Evolutionary conservation across 1,140 invertebrate species (phyloP), one percentile per base, ranked within the genome.

Genomic region (Condylostylus longicornis): DNA sequence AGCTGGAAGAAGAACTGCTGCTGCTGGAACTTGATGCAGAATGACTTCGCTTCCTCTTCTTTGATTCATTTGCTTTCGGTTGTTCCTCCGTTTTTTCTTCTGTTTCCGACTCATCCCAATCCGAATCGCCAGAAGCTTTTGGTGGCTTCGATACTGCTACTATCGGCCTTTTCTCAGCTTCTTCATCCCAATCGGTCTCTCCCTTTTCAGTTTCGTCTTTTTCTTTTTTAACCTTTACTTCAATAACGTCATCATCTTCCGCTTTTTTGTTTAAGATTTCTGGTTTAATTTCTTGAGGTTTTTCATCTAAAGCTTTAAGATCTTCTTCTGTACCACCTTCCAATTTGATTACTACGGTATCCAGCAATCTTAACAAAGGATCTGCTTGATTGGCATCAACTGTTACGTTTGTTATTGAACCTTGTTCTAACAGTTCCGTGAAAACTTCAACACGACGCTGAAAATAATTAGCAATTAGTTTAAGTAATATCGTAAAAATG

Each of bases 261-360:
- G 47, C 48, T 14, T 66, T 62, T n/a, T n/a, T n/a, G n/a, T n/a
- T n/a, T n/a, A n/a, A n/a, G 18, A 52, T 58, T 5, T 61, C 59
- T 29, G 39, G 28, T 47, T 47, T 35, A 41, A 44, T 33, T 33
- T 58, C 54, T 30, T 41, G 47, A 35, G 72, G 67, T 42, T 70
- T 69, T 37, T 76, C 66, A 49, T 93, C 84, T 4, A 96, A 65
- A 12, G 81, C 68, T 47, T 79, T 82, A 3, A 97, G 64, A 64
- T 98, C 94, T 49, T 88, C 77, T 43, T 98, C 93, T n/a, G 77
- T 82, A 4, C 95, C 95, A 30, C 90, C 94, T 69, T 99, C 95
- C 12, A 98, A 65, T 58, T 90, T 86, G 41, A 98, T 94, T 2
- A 98, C 94, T 25, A 91, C 90, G 43, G 89, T 84, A 64, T 99